A percentile compares a stretch with the other conserved stretches of the same genome.
Evolutionary conservation across 2,888 invertebrate genomes (phyloP).

Genomic region (Thelaira solivaga): DNA sequence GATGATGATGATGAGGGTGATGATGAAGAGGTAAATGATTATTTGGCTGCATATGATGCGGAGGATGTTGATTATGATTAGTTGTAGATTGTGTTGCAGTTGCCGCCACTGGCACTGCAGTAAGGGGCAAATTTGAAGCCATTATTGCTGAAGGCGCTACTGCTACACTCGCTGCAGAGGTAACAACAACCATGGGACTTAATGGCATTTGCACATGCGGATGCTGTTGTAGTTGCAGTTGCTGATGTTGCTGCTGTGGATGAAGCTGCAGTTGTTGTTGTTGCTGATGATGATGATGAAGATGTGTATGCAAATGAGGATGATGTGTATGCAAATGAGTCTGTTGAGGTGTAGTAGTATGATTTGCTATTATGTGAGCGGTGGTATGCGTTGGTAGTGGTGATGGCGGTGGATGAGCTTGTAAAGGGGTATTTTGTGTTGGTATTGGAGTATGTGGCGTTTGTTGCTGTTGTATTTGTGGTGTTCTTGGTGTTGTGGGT

Average conservation of each 20-base stretch:
- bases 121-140: slow-evolving; percentile 47
- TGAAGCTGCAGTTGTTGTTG: slow-evolving; percentile 32
- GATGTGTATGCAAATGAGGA: slow-evolving; percentile 63
- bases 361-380: slow-evolving; percentile 42
- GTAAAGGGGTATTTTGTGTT: slow-evolving; percentile 55
- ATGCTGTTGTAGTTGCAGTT: slow-evolving; percentile 40
- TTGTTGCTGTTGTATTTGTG: slow-evolving; percentile 51
- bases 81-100: slow-evolving; percentile 44
- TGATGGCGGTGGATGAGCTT: slow-evolving; percentile 55
- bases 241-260: slow-evolving; percentile 28
- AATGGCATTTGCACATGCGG: slow-evolving; percentile 67
- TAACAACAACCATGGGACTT: slow-evolving; percentile 54
- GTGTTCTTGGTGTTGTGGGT: slow-evolving; percentile 50
- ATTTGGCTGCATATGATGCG: slow-evolving; percentile 57
- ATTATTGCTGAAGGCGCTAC: slow-evolving; percentile 36
- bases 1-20: slow-evolving; percentile 35
- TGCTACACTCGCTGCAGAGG: slow-evolving; percentile 27
- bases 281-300: slow-evolving; percentile 30
- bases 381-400: slow-evolving; percentile 29
- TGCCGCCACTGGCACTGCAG: neutral
- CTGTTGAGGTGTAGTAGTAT: slow-evolving; percentile 62
- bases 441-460: slow-evolving; percentile 37
- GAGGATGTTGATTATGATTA: slow-evolving; percentile 44
- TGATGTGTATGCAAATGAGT: slow-evolving; percentile 64
- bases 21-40: slow-evolving; percentile 57